Evolutionary conservation across 2,888 invertebrate genomes (phyloP).

Genomic region (Chironomus riparius): DNA sequence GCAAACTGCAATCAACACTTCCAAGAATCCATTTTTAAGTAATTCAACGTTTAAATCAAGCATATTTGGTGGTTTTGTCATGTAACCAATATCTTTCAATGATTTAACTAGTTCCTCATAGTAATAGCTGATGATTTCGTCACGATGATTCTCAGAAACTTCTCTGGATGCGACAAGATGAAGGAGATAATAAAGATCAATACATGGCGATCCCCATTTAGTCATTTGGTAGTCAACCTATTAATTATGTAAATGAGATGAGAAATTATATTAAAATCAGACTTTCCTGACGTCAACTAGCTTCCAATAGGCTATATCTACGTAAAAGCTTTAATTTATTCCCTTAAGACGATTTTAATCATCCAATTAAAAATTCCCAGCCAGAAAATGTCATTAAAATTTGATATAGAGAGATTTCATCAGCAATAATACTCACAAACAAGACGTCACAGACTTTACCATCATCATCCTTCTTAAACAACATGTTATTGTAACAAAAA

Average conservation of each 20-base stretch:
- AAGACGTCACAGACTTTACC: constrained; percentile 35
- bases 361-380: too few relatives aligned
- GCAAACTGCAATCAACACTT: constrained; percentile 24
- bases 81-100: constrained; percentile 26
- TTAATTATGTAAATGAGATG: not conserved
- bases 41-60: constrained; percentile 28
- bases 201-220: constrained; percentile 28
- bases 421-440: constrained; percentile 33
- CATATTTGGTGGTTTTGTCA: constrained; percentile 22
- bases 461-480: constrained; percentile 36
- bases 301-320: too few relatives aligned
- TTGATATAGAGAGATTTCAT: too few relatives aligned
- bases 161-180: constrained; percentile 25
- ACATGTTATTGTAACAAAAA: constrained; percentile 41
- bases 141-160: constrained; percentile 16
- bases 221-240: constrained; percentile 30
- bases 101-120: constrained; percentile 25
- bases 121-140: constrained; percentile 28
- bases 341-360: too few relatives aligned
- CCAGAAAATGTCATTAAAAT: too few relatives aligned
- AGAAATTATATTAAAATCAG: not conserved
- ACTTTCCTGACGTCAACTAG: not conserved
- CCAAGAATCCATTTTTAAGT: constrained; percentile 28
- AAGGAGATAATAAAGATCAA: constrained; percentile 28
- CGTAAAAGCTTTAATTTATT: too few relatives aligned